Base-by-base conservation (phyloP, 2,888 invertebrate genomes). In the Aproaerema taeniolella region DNA sequence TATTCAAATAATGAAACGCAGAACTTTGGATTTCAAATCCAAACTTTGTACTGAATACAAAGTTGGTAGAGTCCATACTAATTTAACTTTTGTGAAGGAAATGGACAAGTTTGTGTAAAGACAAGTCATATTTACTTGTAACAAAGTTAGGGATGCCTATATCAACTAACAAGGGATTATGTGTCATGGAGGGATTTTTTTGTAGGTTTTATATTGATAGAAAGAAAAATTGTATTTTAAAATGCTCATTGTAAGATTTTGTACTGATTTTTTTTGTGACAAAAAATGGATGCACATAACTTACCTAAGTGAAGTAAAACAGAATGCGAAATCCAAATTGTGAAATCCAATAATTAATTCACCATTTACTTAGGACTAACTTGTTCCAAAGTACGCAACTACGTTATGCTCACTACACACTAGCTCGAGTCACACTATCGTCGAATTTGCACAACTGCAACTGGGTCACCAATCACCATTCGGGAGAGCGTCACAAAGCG, bases 11-110 rank as follows among this genome's bases (percentile, higher is more conserved):
- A 71, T 70, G 64, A 66, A 63, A 68, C 62, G 66, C 58, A 53
- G 57, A 76, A 79, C 64, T 80, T 78, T 60, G 61, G n/a, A n/a
- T n/a, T n/a, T n/a, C n/a, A n/a, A n/a, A n/a, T 74, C 66, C 61
- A 62, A 76, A 75, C 60, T 78, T 75, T 64, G 59, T 60, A 55
- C 61, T 53, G 60, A 62, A 64, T 67, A 57, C 61, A 60, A 55
- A 61, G 60, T 61, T 52, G 49, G 52, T 44, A 53, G 58, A 57
- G 54, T 62, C 49, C 45, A 53, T 58, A 58, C 58, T 69, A 65
- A 72, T 71, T 69, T 59, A 69, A 73, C 67, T 70, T 72, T 53
- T 29, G 47, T 45, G 43, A 53, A 52, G 46, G 54, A 54, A 52
- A 55, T 50, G 43, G 52, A 55, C 46, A 52, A 55, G 41, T 43